Conservation (phyloP, 2,797 vertebrate genomes). For the Helarctos malayanus region DNA sequence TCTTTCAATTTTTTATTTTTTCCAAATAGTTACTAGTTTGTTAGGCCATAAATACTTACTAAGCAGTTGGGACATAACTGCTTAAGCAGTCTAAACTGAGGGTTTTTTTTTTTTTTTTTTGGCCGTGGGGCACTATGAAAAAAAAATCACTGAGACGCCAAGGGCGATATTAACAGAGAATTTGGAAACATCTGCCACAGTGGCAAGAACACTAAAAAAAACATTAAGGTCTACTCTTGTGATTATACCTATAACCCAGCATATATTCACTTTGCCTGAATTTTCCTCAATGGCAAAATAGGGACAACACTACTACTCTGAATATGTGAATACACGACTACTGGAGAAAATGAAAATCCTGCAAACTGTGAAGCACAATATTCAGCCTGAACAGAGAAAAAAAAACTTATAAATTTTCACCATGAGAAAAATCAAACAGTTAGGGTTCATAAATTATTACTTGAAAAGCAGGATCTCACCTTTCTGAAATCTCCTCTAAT, state of each 20-base stretch:
- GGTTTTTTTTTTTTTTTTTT: background rate
- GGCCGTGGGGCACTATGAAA: background rate
- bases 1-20: background rate
- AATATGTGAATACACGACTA: background rate
- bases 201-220: background rate
- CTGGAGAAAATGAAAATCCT: conserved; percentile 40
- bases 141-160: background rate
- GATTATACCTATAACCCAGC: background rate
- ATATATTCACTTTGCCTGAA: background rate
- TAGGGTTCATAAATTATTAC: background rate
- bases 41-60: background rate
- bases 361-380: background rate
- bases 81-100: background rate
- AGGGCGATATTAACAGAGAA: background rate
- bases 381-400: background rate
- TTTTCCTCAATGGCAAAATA: background rate
- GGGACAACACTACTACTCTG: background rate
- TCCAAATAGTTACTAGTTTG: background rate
- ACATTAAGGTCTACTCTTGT: background rate
- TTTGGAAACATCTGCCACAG: background rate
- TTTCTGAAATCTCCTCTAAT: conserved; percentile 98
- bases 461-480: conserved; percentile 87
- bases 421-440: background rate
- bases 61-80: background rate
- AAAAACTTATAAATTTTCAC: background rate